Base-by-base conservation (phyloP, 2,888 invertebrate genomes). In the Drosophila cognata region DNA sequence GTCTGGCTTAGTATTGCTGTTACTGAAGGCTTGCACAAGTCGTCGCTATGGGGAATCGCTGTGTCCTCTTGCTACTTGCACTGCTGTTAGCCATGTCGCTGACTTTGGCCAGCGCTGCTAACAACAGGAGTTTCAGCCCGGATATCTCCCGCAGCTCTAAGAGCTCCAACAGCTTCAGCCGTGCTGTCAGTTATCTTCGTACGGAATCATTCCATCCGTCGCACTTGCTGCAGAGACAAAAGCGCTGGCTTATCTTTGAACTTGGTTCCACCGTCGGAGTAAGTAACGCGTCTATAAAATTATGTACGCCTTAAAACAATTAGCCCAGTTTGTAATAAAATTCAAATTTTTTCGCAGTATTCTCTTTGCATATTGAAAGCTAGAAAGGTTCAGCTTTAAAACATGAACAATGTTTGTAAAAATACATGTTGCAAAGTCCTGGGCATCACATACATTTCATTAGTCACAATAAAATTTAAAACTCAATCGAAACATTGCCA, bases 201-300 rank as follows among this genome's bases (percentile, higher is more conserved):
- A 61, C 77, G 21, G 70, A 74, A 25, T 58, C 72, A 0, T 4
- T 31, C 31, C 46, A 71, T 35, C 21, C 70, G 38, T 65, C 69
- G 0, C 64, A 77, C 11, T 51, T 88, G 43, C 75, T 86, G 13
- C 74, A 70, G 21, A 82, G 93, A 4, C 80, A 79, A 8, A 90
- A 88, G 59, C 85, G 92, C 25, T 92, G 89, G 82, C 85, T 93
- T 35, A 63, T 88, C n/a, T 93, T 92, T 61, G 91, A 91, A 25
- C 80, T 91, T 67, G 93, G 93, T 36, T 60, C 89, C 1, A 46
- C 84, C 0, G 0, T 92, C 1, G 77, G 84, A 35, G 93, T 93
- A 59, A 83, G 90, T 75, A 53, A 4, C 2, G 6, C 29, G 16
- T 16, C 33, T 25, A 16, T 11, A 0, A 33, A 35, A 11, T 8